Conservation (phyloP, 2,797 vertebrate species). For the Kryptopterus vitreolus region DNA sequence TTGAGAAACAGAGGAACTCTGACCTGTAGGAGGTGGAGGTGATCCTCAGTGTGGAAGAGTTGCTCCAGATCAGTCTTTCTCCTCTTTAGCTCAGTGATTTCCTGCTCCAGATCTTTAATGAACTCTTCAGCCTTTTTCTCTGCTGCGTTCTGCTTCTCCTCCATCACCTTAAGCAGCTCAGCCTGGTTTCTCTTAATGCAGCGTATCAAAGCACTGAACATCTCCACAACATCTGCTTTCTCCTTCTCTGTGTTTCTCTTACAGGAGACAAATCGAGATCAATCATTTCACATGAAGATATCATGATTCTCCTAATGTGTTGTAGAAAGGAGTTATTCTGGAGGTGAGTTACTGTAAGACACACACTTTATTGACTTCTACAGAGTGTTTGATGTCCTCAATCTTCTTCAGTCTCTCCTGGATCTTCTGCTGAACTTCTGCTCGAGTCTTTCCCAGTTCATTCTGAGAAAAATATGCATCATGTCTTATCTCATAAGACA, state of each 20-base stretch:
- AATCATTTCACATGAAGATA: background rate
- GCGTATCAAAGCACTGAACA: constrained; percentile 3
- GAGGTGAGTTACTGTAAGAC: background rate
- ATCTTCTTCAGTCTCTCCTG: constrained; percentile 16
- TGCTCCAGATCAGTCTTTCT: constrained; percentile 34
- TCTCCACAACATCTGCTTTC: background rate
- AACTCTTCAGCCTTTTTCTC: constrained; percentile 20
- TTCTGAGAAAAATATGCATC: background rate
- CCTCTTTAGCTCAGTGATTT: constrained; percentile 36
- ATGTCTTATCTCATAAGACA: background rate
- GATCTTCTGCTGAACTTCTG: constrained; percentile 9
- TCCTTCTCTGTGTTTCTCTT: constrained; percentile 4
- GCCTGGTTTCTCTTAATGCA: too few species aligned
- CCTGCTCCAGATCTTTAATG: constrained; percentile 36
- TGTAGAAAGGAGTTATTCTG: background rate
- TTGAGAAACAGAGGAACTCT: constrained; percentile 8
- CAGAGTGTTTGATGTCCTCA: constrained; percentile 12
- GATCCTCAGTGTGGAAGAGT: constrained; percentile 32
- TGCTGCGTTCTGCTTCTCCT: constrained; percentile 4
- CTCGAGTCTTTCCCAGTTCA: background rate
- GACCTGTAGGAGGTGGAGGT: constrained; percentile 40
- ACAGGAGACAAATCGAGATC: background rate
- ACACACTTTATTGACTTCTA: background rate
- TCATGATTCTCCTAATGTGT: background rate
- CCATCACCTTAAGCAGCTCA: constrained; percentile 25